Conservation (phyloP, 2,888 invertebrate genomes). For the Acleris sparsana region DNA sequence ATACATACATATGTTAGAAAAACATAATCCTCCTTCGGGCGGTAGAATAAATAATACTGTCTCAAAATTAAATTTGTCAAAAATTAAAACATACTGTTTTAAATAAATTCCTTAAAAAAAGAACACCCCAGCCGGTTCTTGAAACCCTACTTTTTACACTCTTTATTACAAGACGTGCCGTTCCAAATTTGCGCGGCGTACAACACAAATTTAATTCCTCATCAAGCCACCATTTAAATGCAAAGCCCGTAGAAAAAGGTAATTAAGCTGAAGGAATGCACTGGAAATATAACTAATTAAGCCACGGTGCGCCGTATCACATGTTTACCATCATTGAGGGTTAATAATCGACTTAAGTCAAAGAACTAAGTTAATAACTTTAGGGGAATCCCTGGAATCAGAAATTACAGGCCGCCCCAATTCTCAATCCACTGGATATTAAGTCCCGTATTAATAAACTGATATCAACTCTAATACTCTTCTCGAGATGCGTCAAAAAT, state of each 20-base stretch:
- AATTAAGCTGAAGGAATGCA: conserved; percentile 72
- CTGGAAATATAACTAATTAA: conserved; percentile 67
- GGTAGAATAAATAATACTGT: too few relatives aligned
- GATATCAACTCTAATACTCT: too few relatives aligned
- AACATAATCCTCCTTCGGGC: too few relatives aligned
- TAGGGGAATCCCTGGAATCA: too few relatives aligned
- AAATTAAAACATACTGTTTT: too few relatives aligned
- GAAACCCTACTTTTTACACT: conserved; percentile 19
- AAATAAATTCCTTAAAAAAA: background rate
- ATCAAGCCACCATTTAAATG: conserved; percentile 78
- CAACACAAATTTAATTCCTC: conserved; percentile 68
- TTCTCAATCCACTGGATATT: too few relatives aligned
- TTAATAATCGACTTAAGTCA: conserved; percentile 19
- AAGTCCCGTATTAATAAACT: too few relatives aligned
- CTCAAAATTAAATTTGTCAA: too few relatives aligned
- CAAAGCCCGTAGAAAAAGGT: conserved; percentile 66
- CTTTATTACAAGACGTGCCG: conserved; percentile 39
- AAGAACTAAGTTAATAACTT: background rate
- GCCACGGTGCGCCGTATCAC: conserved; percentile 37
- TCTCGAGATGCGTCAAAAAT: too few relatives aligned
- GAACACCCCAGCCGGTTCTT: background rate
- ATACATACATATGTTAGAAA: too few relatives aligned
- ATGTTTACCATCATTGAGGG: conserved; percentile 22
- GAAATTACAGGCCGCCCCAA: too few relatives aligned
- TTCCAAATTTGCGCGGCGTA: conserved; percentile 50